Evolutionary conservation across 2,888 invertebrate species (phyloP).

Genomic region (Acanthopleura granulata): DNA sequence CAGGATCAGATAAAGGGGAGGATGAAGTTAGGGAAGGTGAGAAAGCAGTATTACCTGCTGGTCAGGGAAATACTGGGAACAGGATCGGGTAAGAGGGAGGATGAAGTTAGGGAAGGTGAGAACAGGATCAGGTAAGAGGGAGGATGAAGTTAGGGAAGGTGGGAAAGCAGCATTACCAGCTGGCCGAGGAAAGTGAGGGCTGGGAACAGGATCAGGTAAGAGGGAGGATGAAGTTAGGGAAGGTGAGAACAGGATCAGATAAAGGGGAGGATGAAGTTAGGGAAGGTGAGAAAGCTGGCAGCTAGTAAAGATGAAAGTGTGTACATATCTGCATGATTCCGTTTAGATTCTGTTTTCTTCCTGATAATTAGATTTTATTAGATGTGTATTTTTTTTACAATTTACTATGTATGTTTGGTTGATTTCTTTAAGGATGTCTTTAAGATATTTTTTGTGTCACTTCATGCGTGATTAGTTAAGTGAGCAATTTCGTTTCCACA

Average conservation of each 20-base stretch:
- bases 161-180: conserved; percentile 91
- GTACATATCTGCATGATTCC: no score
- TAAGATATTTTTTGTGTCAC: no score
- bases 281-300: conserved; percentile 8
- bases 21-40: conserved; percentile 80
- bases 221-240: conserved; percentile 80
- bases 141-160: conserved; percentile 86
- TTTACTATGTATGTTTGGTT: no score
- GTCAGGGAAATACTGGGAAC: no score
- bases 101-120: conserved; percentile 86
- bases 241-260: conserved; percentile 75
- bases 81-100: conserved; percentile 69
- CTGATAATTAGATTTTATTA: no score
- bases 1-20: conserved; percentile 76
- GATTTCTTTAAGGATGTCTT: no score
- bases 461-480: no score
- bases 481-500: no score
- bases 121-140: conserved; percentile 73
- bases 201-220: conserved; percentile 52
- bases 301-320: no score
- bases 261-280: conserved; percentile 73
- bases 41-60: neutral
- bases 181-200: conserved; percentile 73
- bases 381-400: no score
- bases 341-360: no score